Conservation (phyloP, 2,113 vertebrate genomes). For the Lucifuga dentata region DNA sequence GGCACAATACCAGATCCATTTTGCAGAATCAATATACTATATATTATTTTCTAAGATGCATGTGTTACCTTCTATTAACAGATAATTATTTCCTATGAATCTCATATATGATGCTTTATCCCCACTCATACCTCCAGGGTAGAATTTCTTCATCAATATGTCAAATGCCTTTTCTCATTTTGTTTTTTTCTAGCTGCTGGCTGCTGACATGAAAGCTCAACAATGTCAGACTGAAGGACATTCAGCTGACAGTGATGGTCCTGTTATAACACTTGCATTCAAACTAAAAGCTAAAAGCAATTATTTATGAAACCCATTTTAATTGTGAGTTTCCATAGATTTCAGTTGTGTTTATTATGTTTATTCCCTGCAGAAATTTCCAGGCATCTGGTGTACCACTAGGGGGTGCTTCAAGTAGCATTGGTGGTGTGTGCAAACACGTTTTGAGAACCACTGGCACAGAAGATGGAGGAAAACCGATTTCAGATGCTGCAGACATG, state of each 20-base stretch:
- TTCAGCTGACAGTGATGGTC: slow-evolving; percentile 1
- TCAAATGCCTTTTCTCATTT: slow-evolving; percentile 28
- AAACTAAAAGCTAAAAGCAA: too few relatives aligned
- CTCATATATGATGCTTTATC: slow-evolving; percentile 31
- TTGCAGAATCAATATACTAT: slow-evolving; percentile 58
- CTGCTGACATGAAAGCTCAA: slow-evolving; percentile 24
- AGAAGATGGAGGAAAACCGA: not conserved
- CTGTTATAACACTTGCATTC: slow-evolving; percentile 26
- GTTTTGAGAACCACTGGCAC: too few relatives aligned
- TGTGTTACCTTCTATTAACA: slow-evolving; percentile 37
- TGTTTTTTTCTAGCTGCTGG: slow-evolving; percentile 15
- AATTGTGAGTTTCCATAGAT: too few relatives aligned
- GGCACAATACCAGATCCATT: slow-evolving; percentile 52
- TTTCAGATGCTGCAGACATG: too few relatives aligned
- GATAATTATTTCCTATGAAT: not conserved
- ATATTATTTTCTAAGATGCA: slow-evolving; percentile 57
- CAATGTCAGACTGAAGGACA: slow-evolving; percentile 63
- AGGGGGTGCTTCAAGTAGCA: too few relatives aligned
- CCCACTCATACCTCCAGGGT: slow-evolving; percentile 18
- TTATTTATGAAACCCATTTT: too few relatives aligned
- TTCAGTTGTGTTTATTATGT: too few relatives aligned
- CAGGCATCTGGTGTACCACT: too few relatives aligned
- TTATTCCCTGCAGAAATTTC: too few relatives aligned
- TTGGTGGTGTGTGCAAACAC: too few relatives aligned
- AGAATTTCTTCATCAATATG: slow-evolving; percentile 37